Evolutionary conservation across 2,113 vertebrate genomes (phyloP).

Genomic region (Apeltes quadracus): DNA sequence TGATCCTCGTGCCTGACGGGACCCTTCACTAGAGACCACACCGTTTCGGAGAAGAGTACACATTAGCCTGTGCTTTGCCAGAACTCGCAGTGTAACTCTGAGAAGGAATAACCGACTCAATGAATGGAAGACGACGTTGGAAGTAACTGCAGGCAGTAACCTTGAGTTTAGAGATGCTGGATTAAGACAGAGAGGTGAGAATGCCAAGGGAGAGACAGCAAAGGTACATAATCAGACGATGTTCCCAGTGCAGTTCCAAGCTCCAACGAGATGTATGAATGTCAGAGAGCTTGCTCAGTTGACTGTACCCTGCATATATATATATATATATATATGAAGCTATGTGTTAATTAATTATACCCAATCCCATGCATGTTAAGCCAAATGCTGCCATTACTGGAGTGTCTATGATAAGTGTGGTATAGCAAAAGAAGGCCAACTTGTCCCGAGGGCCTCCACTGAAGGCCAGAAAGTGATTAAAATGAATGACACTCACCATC

Average conservation of each 20-base stretch:
- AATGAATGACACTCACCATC: no score
- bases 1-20: slow-evolving; percentile 14
- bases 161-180: slow-evolving; percentile 31
- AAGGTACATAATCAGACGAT: slow-evolving; percentile 42
- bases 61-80: slow-evolving; percentile 17
- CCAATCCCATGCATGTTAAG: not conserved
- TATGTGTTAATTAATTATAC: slow-evolving; percentile 36
- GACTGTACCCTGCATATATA: slow-evolving; percentile 40
- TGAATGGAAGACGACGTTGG: slow-evolving; percentile 30
- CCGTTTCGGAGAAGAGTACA: slow-evolving; percentile 21
- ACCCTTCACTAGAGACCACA: slow-evolving; percentile 12
- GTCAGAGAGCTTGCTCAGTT: slow-evolving; percentile 43
- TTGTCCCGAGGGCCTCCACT: not conserved
- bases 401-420: not conserved
- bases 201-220: slow-evolving; percentile 30
- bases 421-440: not conserved
- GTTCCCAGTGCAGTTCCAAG: slow-evolving; percentile 22
- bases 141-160: slow-evolving; percentile 37
- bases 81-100: not conserved
- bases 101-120: slow-evolving; percentile 18
- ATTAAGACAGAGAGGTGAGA: slow-evolving; percentile 18
- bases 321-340: no score
- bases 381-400: not conserved
- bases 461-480: not conserved
- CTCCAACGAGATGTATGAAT: slow-evolving; percentile 47